A percentile compares a stretch with the other conserved stretches of the same genome.
These are phyloP conservation scores for Congeria kusceri DNA, from an alignment of 2,888 invertebrate genomes.

Conservation along the genomic window DNA sequence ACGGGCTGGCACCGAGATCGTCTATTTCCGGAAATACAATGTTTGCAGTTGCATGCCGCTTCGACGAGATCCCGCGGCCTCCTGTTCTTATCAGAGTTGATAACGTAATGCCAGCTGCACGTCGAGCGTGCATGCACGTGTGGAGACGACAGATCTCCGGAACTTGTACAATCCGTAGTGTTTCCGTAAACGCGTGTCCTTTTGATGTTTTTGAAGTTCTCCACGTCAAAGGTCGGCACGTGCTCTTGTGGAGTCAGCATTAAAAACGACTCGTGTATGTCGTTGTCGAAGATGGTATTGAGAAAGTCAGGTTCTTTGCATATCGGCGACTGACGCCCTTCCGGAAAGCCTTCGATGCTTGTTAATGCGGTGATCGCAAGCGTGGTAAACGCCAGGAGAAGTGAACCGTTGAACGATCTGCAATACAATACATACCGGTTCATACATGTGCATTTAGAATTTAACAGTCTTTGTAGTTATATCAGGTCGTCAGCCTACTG, in stretches of 20 bases:
- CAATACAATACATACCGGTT: no score
- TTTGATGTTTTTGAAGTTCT: not conserved
- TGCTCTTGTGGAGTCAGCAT: conserved; percentile 3
- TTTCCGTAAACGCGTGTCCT: not conserved
- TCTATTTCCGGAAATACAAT: conserved; percentile 23
- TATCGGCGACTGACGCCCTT: not conserved
- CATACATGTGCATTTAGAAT: no score
- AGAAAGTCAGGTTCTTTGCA: conserved; percentile 3
- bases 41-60: conserved; percentile 27
- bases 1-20: conserved; percentile 41
- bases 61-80: conserved; percentile 16
- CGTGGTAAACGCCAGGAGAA: no score
- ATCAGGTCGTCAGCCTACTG: no score
- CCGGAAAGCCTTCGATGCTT: no score
- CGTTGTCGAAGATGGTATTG: not conserved
- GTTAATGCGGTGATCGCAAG: no score
- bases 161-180: not conserved
- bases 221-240: not conserved
- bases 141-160: not conserved
- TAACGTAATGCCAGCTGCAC: conserved; percentile 29
- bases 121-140: conserved; percentile 1
- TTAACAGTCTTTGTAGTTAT: no score
- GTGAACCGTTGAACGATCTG: no score
- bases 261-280: conserved; percentile 13
- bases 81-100: conserved; percentile 24